Base-by-base conservation (phyloP, 2,797 vertebrate genomes). In the Neostethus bicornis region DNA sequence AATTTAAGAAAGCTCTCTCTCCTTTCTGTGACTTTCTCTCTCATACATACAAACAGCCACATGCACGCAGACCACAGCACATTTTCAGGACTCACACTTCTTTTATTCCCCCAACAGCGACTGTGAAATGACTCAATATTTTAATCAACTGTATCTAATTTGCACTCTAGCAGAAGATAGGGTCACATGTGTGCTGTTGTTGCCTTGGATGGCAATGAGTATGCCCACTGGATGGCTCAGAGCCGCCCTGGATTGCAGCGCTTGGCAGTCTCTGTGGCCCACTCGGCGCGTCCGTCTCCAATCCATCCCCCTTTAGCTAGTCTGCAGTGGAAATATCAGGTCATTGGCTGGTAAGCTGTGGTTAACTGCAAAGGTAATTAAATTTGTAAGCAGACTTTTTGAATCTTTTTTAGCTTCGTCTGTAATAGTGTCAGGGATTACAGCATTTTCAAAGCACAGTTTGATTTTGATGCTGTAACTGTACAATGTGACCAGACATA, bases 311-410 rank as follows among this genome's bases (percentile, higher is more conserved):
- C 54, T 69, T 70, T 75, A 81, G 80, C 77, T 78, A 63, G 86
- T 84, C 86, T 85, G 86, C 84, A 84, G 85, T 87, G 84, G 75
- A 90, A 89, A 88, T 87, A 89, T 85, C 86, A 90, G 91, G 88
- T 91, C 86, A 90, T 89, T 90, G 89, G 75, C 87, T 90, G 84
- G 83, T 90, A 87, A 90, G 87, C 87, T 90, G 84, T 89, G 85
- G 86, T 89, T 91, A 90, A 91, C 89, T 87, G 83, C 86, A 92
- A 90, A 89, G 88, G 82, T 91, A 90, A 92, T 92, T 91, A 82
- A 85, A 90, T 92, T 92, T 91, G 85, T 84, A 86, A 90, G 84
- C 84, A 89, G 85, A 84, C 77, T 87, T 92, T 92, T 90, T 89
- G 82, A 89, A 89, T 87, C 83, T 89, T 92, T n/a, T 91, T 88